These are phyloP conservation scores for Leucoraja erinaceus DNA, from an alignment of 2,113 vertebrate genomes.

Conservation along the genomic window DNA sequence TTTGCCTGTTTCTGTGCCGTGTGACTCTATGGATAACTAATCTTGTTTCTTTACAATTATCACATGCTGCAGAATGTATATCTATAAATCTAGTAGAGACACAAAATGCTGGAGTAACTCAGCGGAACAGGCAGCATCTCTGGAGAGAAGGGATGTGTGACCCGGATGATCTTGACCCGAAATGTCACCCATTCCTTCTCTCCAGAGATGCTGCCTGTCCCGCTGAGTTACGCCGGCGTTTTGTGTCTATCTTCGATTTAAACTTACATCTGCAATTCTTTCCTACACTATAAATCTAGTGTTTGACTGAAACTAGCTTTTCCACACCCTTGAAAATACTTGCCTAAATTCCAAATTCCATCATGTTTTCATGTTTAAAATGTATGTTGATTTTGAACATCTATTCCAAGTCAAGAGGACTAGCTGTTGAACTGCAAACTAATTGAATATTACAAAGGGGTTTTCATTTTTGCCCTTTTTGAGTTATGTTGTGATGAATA, in stretches of 20 bases:
- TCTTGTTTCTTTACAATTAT: neutral
- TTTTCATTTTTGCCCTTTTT: neutral
- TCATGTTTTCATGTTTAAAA: neutral
- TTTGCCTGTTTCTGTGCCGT: no score
- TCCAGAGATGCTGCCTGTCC: no score
- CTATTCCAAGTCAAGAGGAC: neutral
- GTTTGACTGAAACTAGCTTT: neutral
- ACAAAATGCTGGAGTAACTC: no score
- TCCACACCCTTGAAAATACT: neutral
- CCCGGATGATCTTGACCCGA: no score
- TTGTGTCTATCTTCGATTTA: no score
- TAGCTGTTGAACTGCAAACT: neutral
- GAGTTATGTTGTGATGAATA: slow-evolving; percentile 20
- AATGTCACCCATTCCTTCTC: no score
- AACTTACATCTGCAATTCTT: no score
- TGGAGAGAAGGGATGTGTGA: no score
- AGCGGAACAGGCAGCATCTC: no score
- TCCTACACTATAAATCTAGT: neutral
- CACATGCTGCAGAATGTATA: neutral
- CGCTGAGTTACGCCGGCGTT: no score
- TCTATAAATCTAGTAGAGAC: neutral
- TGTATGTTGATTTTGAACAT: neutral
- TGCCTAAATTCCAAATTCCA: neutral
- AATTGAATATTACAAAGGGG: neutral
- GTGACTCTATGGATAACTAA: neutral